Evolutionary conservation across 1,140 invertebrate species (phyloP), one percentile per base, ranked within the genome.

Genomic region (Diploscapter pachys): DNA sequence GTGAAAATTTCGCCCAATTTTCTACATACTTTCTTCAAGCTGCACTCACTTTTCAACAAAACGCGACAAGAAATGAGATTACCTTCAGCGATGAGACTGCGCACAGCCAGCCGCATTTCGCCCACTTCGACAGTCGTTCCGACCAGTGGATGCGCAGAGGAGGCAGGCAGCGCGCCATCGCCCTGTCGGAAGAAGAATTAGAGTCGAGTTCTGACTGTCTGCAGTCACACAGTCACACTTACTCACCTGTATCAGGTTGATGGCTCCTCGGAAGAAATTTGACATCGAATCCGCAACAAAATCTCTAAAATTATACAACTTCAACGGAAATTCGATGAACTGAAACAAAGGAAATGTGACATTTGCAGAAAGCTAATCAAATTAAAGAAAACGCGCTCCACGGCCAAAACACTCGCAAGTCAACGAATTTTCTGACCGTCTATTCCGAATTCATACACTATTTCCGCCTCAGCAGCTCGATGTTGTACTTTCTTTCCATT

Each of bases 81-180:
- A 82, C 81, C 80, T 76, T 83, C 81, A 5, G 82, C 82, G 31
- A 83, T 56, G 11, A 83, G 69, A 4, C 77, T 71, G 2, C 77
- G 67, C 55, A 85, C 66, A 8, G 56, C 64, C 13, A 81, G 63
- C 53, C 56, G 69, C 48, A 67, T 55, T 50, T 71, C 73, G 4
- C 79, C 82, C 31, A 83, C 73, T 31, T 80, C 72, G n/a, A 83
- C 68, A 2, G 70, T 78, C 71, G 70, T 70, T 50, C 82, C 82
- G 49, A 83, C 81, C 2, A 82, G 63, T 53, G 71, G 63, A 67
- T 80, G 82, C 65, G 64, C 78, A n/a, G 55, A 13, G 54, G 6
- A 57, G 59, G 75, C 48, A 54, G 51, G 9, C 52, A 54, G 72
- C n/a, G 55, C 31, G 49, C 13, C 52, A 69, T 71, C 13, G n/a